Percentiles rank a stretch among this genome's conserved stretches.
These are phyloP conservation scores for Antheraea yamamai DNA, from an alignment of 2,888 invertebrate genomes.

Conservation along the genomic window DNA sequence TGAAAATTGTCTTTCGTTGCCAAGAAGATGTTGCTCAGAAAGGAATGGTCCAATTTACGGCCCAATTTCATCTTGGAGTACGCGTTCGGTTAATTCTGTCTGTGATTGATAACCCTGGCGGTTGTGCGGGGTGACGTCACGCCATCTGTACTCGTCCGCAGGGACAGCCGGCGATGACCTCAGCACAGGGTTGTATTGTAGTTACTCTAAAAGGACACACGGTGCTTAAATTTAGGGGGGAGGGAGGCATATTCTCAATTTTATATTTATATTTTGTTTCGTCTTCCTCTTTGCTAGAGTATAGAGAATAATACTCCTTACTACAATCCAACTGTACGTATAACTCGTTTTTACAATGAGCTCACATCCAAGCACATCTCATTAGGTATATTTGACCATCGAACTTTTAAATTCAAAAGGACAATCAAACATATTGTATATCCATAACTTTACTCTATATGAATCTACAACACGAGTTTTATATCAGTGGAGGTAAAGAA, in stretches of 20 bases:
- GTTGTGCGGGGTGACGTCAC: conserved; percentile 31
- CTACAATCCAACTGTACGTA: too few relatives aligned
- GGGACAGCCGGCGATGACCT: conserved; percentile 27
- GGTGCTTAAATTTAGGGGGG: neutral
- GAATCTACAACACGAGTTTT: too few relatives aligned
- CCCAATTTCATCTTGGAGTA: conserved; percentile 22
- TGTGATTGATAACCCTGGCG: conserved; percentile 30
- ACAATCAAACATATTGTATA: too few relatives aligned
- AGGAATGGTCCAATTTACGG: conserved; percentile 9
- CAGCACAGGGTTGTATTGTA: conserved; percentile 2
- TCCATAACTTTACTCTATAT: too few relatives aligned
- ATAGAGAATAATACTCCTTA: too few relatives aligned
- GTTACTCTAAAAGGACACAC: neutral
- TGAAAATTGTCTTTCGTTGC: conserved; percentile 10
- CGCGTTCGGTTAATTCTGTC: conserved; percentile 24
- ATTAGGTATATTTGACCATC: too few relatives aligned
- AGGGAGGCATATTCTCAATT: neutral
- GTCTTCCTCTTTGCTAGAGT: too few relatives aligned
- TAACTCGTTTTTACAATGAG: too few relatives aligned
- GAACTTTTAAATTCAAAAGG: too few relatives aligned
- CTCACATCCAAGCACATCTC: too few relatives aligned
- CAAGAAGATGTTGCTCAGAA: conserved; percentile 14
- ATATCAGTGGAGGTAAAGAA: too few relatives aligned
- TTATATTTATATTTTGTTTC: neutral
- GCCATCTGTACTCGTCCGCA: conserved; percentile 38